Conservation (phyloP, 2,888 invertebrate genomes). For the Cactoblastis cactorum region DNA sequence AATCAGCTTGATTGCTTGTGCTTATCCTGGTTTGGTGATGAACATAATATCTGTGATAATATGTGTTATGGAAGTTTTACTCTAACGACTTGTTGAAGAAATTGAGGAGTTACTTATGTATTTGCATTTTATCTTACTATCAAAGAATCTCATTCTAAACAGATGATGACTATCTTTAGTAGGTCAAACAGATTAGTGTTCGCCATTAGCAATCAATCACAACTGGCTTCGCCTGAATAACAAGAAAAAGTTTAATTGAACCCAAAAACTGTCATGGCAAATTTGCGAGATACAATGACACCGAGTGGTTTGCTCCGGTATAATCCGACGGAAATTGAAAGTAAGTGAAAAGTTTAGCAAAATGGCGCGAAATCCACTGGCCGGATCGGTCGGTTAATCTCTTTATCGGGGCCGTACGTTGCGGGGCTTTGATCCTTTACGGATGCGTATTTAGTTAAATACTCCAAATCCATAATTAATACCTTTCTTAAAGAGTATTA, state of each 20-base stretch:
- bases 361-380: slow-evolving; percentile 21
- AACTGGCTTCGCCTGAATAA: too few relatives aligned
- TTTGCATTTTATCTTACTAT: too few relatives aligned
- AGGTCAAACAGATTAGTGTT: too few relatives aligned
- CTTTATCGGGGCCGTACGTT: slow-evolving; percentile 25
- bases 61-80: neutral
- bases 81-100: neutral
- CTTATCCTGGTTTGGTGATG: neutral
- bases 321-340: slow-evolving; percentile 18
- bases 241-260: too few relatives aligned
- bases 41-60: too few relatives aligned
- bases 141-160: too few relatives aligned
- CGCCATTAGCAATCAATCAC: too few relatives aligned
- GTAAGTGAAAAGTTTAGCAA: slow-evolving; percentile 25
- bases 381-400: slow-evolving; percentile 26
- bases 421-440: slow-evolving; percentile 13
- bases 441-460: slow-evolving; percentile 16
- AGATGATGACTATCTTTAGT: too few relatives aligned
- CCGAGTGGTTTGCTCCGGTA: slow-evolving; percentile 17
- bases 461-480: slow-evolving; percentile 1
- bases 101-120: too few relatives aligned
- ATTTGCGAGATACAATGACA: slow-evolving; percentile 28
- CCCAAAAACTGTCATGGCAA: slow-evolving; percentile 23
- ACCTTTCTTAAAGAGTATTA: neutral
- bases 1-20: slow-evolving; percentile 9